Percentiles rank a stretch among this genome's conserved stretches.
Conservation (phyloP, 2,113 vertebrate species). For the Pachypanchax playfairii region DNA sequence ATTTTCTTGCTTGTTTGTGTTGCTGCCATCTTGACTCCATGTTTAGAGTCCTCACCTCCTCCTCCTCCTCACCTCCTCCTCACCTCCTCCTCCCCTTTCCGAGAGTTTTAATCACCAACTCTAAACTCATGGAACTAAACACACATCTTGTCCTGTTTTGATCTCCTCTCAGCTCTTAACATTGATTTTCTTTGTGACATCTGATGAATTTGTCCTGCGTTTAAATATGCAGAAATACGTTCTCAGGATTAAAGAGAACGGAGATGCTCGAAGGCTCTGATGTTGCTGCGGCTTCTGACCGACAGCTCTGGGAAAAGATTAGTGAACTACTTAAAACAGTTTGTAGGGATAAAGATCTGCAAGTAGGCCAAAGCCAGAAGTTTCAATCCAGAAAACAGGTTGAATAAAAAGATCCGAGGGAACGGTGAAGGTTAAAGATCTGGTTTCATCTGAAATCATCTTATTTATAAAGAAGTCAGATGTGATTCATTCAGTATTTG, state of each 20-base stretch:
- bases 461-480: no score
- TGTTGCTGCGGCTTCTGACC: constrained; percentile 43
- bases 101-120: constrained; percentile 39
- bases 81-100: no score
- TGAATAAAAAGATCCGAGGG: not conserved
- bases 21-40: no score
- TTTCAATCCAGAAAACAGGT: constrained; percentile 16
- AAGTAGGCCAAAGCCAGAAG: constrained; percentile 8
- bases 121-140: constrained; percentile 40
- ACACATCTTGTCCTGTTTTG: constrained; percentile 51
- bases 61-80: constrained; percentile 10
- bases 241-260: constrained; percentile 66
- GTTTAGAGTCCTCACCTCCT: no score
- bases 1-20: no score
- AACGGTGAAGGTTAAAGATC: not conserved
- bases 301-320: constrained; percentile 42
- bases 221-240: constrained; percentile 60
- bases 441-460: not conserved
- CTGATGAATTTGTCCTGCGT: constrained; percentile 50
- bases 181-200: constrained; percentile 61
- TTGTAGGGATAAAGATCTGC: constrained; percentile 57
- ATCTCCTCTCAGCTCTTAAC: constrained; percentile 61
- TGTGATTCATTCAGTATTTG: no score
- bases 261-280: constrained; percentile 53
- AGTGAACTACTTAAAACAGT: constrained; percentile 50